These are phyloP conservation scores for Xiphorhynchus elegans DNA, from an alignment of 2,113 vertebrate genomes.

Conservation along the genomic window DNA sequence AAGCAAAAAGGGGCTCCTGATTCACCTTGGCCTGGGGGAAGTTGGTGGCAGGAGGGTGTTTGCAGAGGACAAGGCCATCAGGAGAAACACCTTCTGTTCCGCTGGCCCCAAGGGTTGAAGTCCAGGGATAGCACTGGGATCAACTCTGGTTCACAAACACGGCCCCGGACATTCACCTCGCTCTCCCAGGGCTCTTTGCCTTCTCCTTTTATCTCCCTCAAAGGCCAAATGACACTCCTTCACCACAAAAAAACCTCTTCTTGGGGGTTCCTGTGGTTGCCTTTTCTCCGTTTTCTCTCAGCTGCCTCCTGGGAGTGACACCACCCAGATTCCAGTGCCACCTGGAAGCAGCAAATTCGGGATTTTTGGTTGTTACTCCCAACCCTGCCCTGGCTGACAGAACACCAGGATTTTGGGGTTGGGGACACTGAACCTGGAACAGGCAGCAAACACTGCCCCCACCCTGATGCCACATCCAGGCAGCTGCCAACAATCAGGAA, in stretches of 20 bases:
- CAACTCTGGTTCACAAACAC: background rate
- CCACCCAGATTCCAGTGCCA: background rate
- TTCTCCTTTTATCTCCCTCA: background rate
- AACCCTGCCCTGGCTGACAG: background rate
- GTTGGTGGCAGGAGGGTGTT: background rate
- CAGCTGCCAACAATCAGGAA: accelerated
- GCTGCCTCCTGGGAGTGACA: background rate
- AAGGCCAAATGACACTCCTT: background rate
- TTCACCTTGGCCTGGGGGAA: background rate
- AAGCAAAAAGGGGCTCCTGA: background rate
- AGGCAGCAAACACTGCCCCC: background rate
- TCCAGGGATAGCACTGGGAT: slow-evolving; percentile 34
- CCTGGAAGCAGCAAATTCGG: accelerated
- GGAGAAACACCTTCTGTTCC: slow-evolving; percentile 67
- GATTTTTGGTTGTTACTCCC: background rate
- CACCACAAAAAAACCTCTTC: background rate
- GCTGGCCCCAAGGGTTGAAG: slow-evolving; percentile 34
- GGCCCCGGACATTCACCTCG: background rate
- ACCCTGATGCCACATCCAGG: background rate
- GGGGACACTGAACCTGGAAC: accelerated
- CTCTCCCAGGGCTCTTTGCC: background rate
- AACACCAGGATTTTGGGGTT: accelerated
- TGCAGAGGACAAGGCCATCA: slow-evolving; percentile 13
- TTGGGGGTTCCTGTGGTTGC: accelerated
- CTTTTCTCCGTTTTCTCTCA: background rate